Evolutionary conservation across 2,113 vertebrate species (phyloP), one percentile per base, ranked within the genome.

Genomic region (Corvus moneduloides): DNA sequence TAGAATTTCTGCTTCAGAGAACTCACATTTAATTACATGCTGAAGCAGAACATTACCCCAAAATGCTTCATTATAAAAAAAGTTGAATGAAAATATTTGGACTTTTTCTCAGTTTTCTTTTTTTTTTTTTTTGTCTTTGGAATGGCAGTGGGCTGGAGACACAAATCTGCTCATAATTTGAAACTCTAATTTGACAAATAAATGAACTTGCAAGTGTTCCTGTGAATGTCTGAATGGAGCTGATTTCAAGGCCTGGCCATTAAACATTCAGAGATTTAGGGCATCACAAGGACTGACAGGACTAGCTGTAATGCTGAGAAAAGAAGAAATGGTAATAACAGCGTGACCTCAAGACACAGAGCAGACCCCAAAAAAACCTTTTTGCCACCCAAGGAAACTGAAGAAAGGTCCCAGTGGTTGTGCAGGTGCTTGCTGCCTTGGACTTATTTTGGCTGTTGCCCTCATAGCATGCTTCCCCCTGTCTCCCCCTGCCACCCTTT

Each of bases 1-100:
- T 48, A 27, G 59, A 86, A 26, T 80, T 88, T 79, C 68, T 93
- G 43, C 35, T 89, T 86, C 86, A 77, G 72, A 93, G 92, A 92
- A 84, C 30, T 74, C 84, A 55, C 21, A 74, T 69, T 74, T 74
- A 93, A 51, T 72, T 88, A 63, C 3, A 5, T 55, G 26, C 6
- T 81, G 52, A 81, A 80, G 61, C 18, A 61, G 48, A 86, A 56
- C 43, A 89, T 75, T 84, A 81, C 6, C 12, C 30, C 33, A 82
- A 43, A 94, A 94, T 66, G 13, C 22, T 75, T 83, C 21, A 44
- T 85, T 81, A 63, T 51, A 66, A 59, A 74, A 81, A 91, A 64
- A 16, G 6, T 39, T 73, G 41, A 84, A 59, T 32, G 3, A 84
- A 80, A 92, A 52, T 86, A 78, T 52, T 83, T 71, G 11, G 28